A percentile compares a stretch with the other conserved stretches of the same genome.
Evolutionary conservation across 2,113 vertebrate genomes (phyloP).

Genomic region (Hemiscyllium ocellatum): DNA sequence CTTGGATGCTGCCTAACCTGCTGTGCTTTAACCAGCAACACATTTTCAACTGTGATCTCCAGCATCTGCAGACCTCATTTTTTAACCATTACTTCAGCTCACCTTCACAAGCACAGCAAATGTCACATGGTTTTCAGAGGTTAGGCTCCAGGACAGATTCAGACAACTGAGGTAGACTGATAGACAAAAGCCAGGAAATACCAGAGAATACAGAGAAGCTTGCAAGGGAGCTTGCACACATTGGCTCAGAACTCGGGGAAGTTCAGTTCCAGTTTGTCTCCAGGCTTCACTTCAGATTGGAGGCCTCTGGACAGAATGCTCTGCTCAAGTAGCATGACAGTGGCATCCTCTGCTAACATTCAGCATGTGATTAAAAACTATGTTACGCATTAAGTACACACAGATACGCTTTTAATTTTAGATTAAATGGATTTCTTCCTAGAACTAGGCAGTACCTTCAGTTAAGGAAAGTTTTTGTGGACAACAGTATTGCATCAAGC

Average conservation of each 20-base stretch:
- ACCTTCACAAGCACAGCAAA: not conserved
- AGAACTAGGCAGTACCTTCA: no score
- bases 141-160: not conserved
- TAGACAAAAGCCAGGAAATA: not conserved
- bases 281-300: not conserved
- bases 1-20: no score
- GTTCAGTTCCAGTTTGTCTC: not conserved
- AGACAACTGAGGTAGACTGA: not conserved
- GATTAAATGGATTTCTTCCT: not conserved
- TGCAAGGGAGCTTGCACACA: not conserved
- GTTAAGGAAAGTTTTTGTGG: no score
- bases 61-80: no score
- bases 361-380: not conserved
- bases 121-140: not conserved
- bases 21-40: no score
- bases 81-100: not conserved
- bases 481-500: no score
- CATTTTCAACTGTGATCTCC: no score
- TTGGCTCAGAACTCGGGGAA: not conserved
- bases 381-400: not conserved
- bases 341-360: not conserved
- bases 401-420: not conserved
- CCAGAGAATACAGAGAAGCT: not conserved
- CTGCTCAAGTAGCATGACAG: not conserved
- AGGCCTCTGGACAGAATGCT: not conserved